phyloP scores from a whole-genome alignment of 64 coral and sea anemone species.

The Porites australiensis region DNA sequence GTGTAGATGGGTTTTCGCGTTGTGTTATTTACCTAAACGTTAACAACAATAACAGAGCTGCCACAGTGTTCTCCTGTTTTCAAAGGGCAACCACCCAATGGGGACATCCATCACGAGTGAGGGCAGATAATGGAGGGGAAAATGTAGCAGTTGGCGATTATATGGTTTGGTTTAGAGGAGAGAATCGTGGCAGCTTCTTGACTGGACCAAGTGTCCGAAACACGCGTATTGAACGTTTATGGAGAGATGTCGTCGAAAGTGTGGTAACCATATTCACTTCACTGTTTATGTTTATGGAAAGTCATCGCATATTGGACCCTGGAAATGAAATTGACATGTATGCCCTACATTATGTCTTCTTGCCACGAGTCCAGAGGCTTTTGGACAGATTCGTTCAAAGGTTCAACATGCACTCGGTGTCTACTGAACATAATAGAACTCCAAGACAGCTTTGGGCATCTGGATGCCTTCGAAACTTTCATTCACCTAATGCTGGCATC shows the following conservation, averaged over 20 bases:
- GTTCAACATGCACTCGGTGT: neutral
- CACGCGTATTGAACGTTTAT: slow-evolving; percentile 52
- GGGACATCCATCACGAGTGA: slow-evolving; percentile 49
- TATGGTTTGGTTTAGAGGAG: slow-evolving; percentile 25
- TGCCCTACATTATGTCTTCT: slow-evolving; percentile 44
- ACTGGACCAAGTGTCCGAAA: slow-evolving; percentile 32
- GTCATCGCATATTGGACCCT: slow-evolving; percentile 32
- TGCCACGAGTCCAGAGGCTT: slow-evolving; percentile 24
- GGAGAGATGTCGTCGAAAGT: slow-evolving; percentile 47
- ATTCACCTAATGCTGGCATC: neutral
- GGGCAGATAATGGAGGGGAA: slow-evolving; percentile 33
- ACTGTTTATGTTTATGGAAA: slow-evolving; percentile 47
- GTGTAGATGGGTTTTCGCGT: slow-evolving; percentile 48
- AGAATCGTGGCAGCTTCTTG: slow-evolving; percentile 44
- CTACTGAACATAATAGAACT: neutral
- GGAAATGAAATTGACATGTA: slow-evolving; percentile 53
- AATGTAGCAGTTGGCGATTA: slow-evolving; percentile 45
- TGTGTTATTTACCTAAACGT: neutral
- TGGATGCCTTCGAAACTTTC: neutral
- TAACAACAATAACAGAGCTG: slow-evolving; percentile 21
- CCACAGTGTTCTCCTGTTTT: neutral
- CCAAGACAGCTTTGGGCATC: neutral
- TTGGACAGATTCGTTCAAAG: slow-evolving; percentile 10
- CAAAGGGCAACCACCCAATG: neutral
- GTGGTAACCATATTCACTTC: slow-evolving; percentile 34